phyloP scores from a whole-genome alignment of 2,113 vertebrate genomes.

The Carlito syrichta region DNA sequence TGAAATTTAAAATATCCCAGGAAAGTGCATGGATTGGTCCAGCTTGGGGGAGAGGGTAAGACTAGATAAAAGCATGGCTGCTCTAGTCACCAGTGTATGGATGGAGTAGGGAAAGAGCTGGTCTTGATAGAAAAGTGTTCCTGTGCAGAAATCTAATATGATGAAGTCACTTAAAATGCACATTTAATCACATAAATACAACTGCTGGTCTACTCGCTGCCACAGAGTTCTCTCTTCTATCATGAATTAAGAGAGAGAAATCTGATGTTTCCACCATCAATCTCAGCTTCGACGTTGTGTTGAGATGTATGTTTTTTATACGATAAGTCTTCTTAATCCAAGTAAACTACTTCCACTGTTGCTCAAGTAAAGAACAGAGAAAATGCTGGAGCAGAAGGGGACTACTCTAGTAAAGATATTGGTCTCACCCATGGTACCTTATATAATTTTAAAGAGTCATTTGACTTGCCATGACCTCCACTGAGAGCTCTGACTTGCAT shows the following conservation, averaged over 20 bases:
- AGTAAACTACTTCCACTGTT: neutral
- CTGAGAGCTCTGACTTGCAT: rapidly evolving
- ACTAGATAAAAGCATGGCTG: neutral
- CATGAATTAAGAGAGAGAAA: neutral
- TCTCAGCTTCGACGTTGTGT: neutral
- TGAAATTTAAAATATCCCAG: neutral
- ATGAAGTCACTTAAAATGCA: neutral
- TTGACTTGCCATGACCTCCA: neutral
- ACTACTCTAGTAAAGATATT: neutral
- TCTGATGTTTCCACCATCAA: neutral
- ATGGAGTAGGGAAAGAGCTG: neutral
- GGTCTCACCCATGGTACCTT: neutral
- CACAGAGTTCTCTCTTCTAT: neutral
- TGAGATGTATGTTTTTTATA: neutral
- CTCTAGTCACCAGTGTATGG: neutral
- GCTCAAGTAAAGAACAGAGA: neutral
- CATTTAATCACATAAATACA: neutral
- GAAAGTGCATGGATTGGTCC: slow-evolving; percentile 23
- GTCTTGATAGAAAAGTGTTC: neutral
- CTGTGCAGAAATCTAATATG: neutral
- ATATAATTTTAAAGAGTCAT: neutral
- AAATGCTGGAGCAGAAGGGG: neutral
- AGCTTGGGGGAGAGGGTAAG: neutral
- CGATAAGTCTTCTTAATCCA: neutral
- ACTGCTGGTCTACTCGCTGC: neutral